Base-by-base conservation (phyloP, 2,888 invertebrate species). In the Vanessa cardui region DNA sequence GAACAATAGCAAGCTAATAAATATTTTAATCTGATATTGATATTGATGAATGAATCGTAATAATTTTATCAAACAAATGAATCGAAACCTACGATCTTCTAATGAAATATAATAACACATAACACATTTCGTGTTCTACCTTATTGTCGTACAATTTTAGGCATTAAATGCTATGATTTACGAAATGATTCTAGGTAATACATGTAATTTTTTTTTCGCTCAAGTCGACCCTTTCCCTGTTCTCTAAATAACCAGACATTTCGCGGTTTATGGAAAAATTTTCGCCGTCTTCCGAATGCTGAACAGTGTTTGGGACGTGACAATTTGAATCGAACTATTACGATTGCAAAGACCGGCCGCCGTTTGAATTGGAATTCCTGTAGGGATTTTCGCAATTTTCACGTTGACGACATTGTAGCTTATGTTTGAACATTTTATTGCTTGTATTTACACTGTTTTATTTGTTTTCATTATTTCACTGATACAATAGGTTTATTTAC, bases 171-270 rank as follows among this genome's bases (percentile, higher is more conserved):
- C 60, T 46, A 56, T 62, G 58, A 44, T 45, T 31, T 26, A 68
- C 61, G 58, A 54, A 58, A 39, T 56, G 39, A 62, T 62, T 62
- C 26, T 47, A 46, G 45, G 64, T 64, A 59, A 64, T 67, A 56
- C 26, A 69, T 68, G 67, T 59, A 69, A 26, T 26, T 67, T 59
- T 64, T 59, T 64, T 64, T 67, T 26, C 58, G 60, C 54, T 68
- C 61, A 64, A 60, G 56, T 80, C 84, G 88, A 84, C 89, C 90
- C 86, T 86, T 89, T 85, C 80, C 78, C 76, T 89, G 89, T 90
- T 81, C 77, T 77, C 79, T 76, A 83, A 85, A 89, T 89, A 84
- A 87, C 86, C 79, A 80, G 82, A 82, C 78, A 86, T 88, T 86
- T 80, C 74, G 80, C 79, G 79, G 79, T 78, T 78, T 79, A 80